Evolutionary conservation across 1,140 invertebrate genomes (phyloP).

Genomic region (Gryllus bimaculatus): DNA sequence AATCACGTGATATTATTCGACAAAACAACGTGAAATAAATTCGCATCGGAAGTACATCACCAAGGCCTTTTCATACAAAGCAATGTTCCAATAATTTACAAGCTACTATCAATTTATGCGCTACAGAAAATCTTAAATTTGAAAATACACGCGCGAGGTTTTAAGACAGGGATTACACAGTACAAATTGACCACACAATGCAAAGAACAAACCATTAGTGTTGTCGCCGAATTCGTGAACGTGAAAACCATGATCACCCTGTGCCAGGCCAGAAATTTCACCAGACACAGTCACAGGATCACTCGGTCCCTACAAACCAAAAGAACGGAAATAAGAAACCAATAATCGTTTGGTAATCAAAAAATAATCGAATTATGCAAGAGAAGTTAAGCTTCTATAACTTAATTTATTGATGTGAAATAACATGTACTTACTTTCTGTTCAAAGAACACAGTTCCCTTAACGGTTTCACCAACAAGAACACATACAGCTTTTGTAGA

Average conservation of each 20-base stretch:
- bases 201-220: conserved; percentile 60
- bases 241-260: conserved; percentile 84
- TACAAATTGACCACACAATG: background rate
- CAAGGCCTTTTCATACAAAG: too few relatives aligned
- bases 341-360: conserved; percentile 35
- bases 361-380: conserved; percentile 30
- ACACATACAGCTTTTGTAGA: conserved; percentile 72
- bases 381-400: conserved; percentile 8
- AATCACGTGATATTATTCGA: too few relatives aligned
- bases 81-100: too few relatives aligned
- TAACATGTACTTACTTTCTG: conserved; percentile 51
- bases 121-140: too few relatives aligned
- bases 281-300: conserved; percentile 56
- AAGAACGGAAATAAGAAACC: conserved; percentile 32
- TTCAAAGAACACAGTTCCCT: conserved; percentile 67
- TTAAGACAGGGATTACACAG: background rate
- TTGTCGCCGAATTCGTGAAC: conserved; percentile 96
- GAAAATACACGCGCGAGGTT: too few relatives aligned
- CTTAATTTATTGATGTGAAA: conserved; percentile 7
- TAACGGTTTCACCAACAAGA: conserved; percentile 65
- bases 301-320: conserved; percentile 35
- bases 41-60: too few relatives aligned
- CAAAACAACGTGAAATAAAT: too few relatives aligned
- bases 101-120: too few relatives aligned
- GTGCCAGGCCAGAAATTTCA: conserved; percentile 54